These are phyloP conservation scores for Camelus dromedarius DNA, from an alignment of 2,113 vertebrate species.

Conservation along the genomic window DNA sequence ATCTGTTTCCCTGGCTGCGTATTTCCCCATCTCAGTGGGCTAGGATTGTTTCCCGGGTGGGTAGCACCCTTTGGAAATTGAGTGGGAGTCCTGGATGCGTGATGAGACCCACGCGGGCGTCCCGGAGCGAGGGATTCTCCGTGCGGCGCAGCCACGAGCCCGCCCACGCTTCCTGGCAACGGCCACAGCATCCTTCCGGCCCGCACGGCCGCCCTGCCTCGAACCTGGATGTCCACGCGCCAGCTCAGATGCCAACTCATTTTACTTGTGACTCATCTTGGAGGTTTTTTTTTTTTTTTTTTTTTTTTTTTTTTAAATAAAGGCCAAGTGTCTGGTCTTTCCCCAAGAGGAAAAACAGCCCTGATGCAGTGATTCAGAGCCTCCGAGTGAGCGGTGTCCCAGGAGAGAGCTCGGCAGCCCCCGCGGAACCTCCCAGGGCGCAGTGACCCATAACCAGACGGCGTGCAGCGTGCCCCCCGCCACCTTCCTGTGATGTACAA, in stretches of 20 bases:
- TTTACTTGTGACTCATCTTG: constrained; percentile 74
- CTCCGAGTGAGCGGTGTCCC: not conserved
- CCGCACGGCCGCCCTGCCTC: not conserved
- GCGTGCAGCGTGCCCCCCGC: not conserved
- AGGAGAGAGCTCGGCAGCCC: not conserved
- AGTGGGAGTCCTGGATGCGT: constrained; percentile 41
- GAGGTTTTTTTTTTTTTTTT: constrained; percentile 3
- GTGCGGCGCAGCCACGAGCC: fast-evolving
- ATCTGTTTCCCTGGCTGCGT: constrained; percentile 78
- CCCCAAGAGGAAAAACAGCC: constrained; percentile 32
- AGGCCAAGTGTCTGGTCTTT: constrained; percentile 67
- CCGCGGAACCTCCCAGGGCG: not conserved
- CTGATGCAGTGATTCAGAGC: not conserved
- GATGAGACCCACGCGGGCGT: not conserved
- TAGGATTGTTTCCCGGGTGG: constrained; percentile 43
- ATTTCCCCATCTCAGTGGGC: constrained; percentile 56
- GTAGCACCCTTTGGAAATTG: constrained; percentile 63
- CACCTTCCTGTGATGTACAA: not conserved
- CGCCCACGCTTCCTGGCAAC: not conserved
- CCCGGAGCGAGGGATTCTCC: constrained; percentile 23
- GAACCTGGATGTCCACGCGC: not conserved
- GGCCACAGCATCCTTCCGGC: not conserved
- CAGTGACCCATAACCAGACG: not conserved
- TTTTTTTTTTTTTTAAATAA: constrained; percentile 11
- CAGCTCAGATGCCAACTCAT: constrained; percentile 21